These are phyloP conservation scores for Arctocebus calabarensis DNA, from an alignment of 2,797 vertebrate species.

Conservation along the genomic window DNA sequence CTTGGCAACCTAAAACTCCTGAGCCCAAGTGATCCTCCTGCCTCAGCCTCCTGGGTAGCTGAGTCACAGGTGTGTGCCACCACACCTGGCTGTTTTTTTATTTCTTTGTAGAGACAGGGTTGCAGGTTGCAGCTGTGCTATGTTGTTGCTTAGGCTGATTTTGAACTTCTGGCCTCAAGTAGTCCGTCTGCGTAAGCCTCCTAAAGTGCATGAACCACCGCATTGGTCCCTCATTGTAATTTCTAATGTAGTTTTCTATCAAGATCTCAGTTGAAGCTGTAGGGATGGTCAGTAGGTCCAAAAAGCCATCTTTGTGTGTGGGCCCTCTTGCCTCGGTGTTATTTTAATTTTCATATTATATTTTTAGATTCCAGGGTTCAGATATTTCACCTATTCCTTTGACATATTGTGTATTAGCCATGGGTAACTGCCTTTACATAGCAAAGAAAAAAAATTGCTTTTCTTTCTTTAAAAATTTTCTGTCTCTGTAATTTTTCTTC, in stretches of 20 bases:
- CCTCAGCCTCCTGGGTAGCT: not conserved
- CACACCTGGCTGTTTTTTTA: not conserved
- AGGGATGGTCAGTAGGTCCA: not conserved
- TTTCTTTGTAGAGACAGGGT: not conserved
- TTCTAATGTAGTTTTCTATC: not conserved
- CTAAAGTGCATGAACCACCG: not conserved
- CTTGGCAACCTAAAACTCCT: not conserved
- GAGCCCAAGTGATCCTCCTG: not conserved
- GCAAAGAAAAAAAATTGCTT: not conserved
- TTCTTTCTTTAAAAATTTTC: constrained; percentile 45
- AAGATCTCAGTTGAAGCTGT: not conserved
- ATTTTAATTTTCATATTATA: constrained; percentile 56
- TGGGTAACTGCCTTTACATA: not conserved
- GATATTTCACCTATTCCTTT: constrained; percentile 35
- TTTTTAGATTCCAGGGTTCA: constrained; percentile 30
- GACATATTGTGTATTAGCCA: not conserved
- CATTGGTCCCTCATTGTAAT: not conserved
- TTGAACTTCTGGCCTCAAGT: not conserved
- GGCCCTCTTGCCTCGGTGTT: not conserved
- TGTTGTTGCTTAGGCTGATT: not conserved
- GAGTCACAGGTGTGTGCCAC: not conserved
- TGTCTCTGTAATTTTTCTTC: constrained; percentile 1
- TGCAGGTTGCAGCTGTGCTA: not conserved
- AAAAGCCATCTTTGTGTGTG: not conserved
- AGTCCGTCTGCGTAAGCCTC: not conserved